Evolutionary conservation across 2,797 vertebrate genomes (phyloP).

Genomic region (Rallus crepitans): DNA sequence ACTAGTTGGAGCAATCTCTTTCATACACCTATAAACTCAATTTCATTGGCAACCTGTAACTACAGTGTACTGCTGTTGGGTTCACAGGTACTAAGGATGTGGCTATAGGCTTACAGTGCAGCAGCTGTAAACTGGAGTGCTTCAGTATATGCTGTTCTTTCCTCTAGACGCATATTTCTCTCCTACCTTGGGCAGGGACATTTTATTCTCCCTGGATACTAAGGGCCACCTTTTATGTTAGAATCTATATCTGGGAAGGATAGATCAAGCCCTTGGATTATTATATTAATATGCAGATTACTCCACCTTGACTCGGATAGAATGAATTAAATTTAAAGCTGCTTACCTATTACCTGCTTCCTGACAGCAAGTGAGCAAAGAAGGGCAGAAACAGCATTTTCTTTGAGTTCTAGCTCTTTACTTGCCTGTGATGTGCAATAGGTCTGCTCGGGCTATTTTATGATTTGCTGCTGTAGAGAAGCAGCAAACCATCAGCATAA

Average conservation of each 20-base stretch:
- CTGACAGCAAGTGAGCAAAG: background rate
- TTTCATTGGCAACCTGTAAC: background rate
- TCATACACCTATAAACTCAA: background rate
- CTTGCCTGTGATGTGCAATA: background rate
- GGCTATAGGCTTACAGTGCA: background rate
- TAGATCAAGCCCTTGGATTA: background rate
- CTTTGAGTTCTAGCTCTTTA: background rate
- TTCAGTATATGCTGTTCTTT: background rate
- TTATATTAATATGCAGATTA: conserved; percentile 9
- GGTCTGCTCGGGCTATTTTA: background rate
- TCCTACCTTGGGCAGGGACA: background rate
- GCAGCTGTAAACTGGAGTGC: background rate
- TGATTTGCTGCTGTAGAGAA: background rate
- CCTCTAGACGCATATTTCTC: background rate
- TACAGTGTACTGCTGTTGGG: background rate
- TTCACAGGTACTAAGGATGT: background rate
- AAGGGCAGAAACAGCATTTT: background rate
- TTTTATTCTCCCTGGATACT: background rate
- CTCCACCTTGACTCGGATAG: background rate
- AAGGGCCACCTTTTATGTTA: background rate
- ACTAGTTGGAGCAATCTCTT: background rate
- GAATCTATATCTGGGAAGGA: background rate
- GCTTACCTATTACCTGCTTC: background rate
- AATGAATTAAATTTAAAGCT: conserved; percentile 27
- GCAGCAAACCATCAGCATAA: background rate